Conservation (phyloP, 1,140 invertebrate genomes). For the Drosophila kanapiae region DNA sequence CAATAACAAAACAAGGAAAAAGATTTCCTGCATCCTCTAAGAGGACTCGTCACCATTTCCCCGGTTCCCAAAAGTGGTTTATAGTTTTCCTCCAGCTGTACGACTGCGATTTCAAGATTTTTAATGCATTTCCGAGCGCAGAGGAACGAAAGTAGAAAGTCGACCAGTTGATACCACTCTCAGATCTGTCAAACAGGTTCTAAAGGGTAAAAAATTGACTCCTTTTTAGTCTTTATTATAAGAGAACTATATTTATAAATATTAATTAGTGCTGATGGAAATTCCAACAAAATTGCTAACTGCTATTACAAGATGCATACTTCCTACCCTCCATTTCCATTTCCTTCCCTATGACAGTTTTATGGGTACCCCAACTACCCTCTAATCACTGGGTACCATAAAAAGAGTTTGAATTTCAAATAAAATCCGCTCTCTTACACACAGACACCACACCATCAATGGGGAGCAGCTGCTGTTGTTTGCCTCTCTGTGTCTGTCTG, state of each 20-base stretch:
- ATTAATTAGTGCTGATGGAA: neutral
- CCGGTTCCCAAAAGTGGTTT: slow-evolving; percentile 21
- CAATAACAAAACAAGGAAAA: neutral
- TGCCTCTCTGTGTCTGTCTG: slow-evolving; percentile 43
- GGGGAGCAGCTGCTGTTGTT: slow-evolving; percentile 45
- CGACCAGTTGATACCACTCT: slow-evolving; percentile 18
- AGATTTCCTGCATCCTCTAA: neutral
- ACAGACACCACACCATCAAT: slow-evolving; percentile 16
- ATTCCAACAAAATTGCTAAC: neutral
- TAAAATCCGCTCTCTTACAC: slow-evolving; percentile 36
- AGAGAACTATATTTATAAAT: neutral
- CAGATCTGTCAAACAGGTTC: neutral
- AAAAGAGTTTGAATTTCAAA: slow-evolving; percentile 56
- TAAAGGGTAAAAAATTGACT: too few species aligned
- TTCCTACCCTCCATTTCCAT: slow-evolving; percentile 1
- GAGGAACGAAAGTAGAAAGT: too few species aligned
- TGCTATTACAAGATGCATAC: neutral
- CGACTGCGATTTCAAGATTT: slow-evolving; percentile 26
- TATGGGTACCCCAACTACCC: slow-evolving; percentile 29
- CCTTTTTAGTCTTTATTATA: neutral
- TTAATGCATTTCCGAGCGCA: slow-evolving; percentile 7
- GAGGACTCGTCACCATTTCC: neutral
- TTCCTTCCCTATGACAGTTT: slow-evolving; percentile 2
- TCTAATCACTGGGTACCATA: slow-evolving; percentile 35
- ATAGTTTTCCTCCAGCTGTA: slow-evolving; percentile 37